Evolutionary conservation across 2,797 vertebrate species (phyloP).

Genomic region (Linurgus olivaceus): DNA sequence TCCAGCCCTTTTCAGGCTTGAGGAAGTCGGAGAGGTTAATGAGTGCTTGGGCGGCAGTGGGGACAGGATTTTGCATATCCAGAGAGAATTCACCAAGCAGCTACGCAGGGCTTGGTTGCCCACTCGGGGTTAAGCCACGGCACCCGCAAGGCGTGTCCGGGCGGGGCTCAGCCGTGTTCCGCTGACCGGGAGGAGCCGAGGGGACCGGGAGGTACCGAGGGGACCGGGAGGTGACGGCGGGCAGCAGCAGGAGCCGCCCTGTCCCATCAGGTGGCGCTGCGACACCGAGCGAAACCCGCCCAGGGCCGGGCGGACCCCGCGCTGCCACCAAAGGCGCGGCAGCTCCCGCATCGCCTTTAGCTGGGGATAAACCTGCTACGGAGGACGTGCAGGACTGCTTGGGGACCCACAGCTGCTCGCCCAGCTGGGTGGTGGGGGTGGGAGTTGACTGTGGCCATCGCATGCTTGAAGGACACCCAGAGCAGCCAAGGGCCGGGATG

Average conservation of each 20-base stretch:
- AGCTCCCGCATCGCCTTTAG: rapidly evolving
- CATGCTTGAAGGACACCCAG: neutral
- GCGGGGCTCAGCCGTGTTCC: rapidly evolving
- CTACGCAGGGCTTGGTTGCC: rapidly evolving
- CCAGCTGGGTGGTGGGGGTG: neutral
- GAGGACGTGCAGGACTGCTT: neutral
- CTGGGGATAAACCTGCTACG: rapidly evolving
- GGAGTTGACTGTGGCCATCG: neutral
- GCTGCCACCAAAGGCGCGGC: rapidly evolving
- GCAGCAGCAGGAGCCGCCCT: neutral
- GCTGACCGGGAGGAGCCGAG: rapidly evolving
- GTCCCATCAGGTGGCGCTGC: neutral
- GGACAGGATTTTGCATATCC: neutral
- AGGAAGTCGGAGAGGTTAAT: rapidly evolving
- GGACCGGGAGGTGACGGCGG: rapidly evolving
- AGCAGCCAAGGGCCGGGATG: neutral
- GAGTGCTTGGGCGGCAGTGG: rapidly evolving
- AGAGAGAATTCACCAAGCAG: neutral
- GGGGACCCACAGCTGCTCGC: rapidly evolving
- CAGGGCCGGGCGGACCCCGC: neutral
- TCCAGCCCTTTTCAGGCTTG: neutral
- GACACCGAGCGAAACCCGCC: neutral
- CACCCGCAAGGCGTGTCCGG: too few species aligned
- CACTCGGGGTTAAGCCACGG: neutral
- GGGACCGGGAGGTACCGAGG: neutral